Evolutionary conservation across 2,888 invertebrate species (phyloP).

Genomic region (Chrysotoxum bicinctum): DNA sequence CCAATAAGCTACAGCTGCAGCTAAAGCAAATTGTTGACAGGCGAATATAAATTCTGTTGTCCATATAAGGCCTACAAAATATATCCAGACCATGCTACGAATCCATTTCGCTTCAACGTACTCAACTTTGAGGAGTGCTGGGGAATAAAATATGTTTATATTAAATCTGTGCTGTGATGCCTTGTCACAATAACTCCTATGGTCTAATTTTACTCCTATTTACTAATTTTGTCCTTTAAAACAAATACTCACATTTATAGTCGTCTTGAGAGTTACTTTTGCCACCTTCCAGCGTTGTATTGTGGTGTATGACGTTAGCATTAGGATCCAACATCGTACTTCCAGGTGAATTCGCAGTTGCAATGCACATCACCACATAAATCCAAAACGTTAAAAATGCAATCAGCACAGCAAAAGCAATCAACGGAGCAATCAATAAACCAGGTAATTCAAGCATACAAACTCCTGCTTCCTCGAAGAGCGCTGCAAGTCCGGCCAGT

Average conservation of each 20-base stretch:
- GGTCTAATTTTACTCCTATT: too few species aligned
- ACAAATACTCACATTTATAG: constrained; percentile 77
- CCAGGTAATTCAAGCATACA: constrained; percentile 93
- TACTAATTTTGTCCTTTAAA: neutral
- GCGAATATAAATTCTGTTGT: constrained; percentile 96
- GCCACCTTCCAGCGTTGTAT: constrained; percentile 67
- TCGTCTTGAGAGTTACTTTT: constrained; percentile 75
- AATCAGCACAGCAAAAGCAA: constrained; percentile 90
- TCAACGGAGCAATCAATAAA: constrained; percentile 91
- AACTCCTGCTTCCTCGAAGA: constrained; percentile 95
- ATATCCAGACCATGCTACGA: constrained; percentile 97
- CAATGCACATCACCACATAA: constrained; percentile 88
- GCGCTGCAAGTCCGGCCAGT: constrained; percentile 90
- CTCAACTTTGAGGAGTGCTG: constrained; percentile 86
- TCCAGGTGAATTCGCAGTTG: constrained; percentile 90
- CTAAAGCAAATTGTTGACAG: constrained; percentile 96
- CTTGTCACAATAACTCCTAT: too few species aligned
- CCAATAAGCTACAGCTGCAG: constrained; percentile 96
- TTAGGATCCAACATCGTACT: constrained; percentile 81
- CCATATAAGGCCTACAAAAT: constrained; percentile 95
- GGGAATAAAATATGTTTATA: constrained; percentile 54
- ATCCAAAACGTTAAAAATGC: constrained; percentile 94
- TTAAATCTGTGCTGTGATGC: neutral
- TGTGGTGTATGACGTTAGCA: constrained; percentile 73
- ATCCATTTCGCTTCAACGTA: constrained; percentile 90